Percentiles rank a stretch among this genome's conserved stretches.
These are phyloP conservation scores for Pao palembangensis DNA, from an alignment of 2,113 vertebrate species.

Conservation along the genomic window DNA sequence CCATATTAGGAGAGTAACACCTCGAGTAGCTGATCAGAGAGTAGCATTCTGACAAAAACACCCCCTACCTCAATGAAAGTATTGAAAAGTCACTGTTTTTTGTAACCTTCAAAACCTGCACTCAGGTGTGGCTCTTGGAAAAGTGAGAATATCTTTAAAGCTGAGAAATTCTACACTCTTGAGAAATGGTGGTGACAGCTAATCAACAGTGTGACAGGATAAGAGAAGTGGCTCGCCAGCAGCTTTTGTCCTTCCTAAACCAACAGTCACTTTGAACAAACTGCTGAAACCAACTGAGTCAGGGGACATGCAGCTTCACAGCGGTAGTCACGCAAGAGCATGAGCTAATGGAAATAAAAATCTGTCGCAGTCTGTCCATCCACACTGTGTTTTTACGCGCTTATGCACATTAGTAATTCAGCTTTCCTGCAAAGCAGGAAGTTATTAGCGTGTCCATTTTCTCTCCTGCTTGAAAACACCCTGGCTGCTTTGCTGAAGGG, in stretches of 20 bases:
- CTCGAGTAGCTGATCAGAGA: no score
- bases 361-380: background rate
- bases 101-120: background rate
- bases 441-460: conserved; percentile 1
- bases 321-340: conserved; percentile 25
- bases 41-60: no score
- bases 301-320: conserved; percentile 21
- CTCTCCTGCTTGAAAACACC: conserved; percentile 8
- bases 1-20: no score
- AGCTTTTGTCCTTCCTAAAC: conserved; percentile 31
- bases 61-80: no score
- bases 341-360: conserved; percentile 15
- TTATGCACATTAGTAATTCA: background rate
- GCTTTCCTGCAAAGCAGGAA: background rate
- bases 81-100: no score
- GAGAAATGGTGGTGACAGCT: conserved; percentile 4
- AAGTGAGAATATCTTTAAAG: background rate
- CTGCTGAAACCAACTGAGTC: conserved; percentile 30
- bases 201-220: background rate
- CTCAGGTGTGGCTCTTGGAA: background rate
- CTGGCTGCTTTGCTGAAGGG: conserved; percentile 17
- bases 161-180: background rate
- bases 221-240: conserved; percentile 6
- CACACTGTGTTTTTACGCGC: background rate
- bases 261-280: conserved; percentile 29